Conservation (phyloP, 2,888 invertebrate species). For the Nomada ruficornis region DNA sequence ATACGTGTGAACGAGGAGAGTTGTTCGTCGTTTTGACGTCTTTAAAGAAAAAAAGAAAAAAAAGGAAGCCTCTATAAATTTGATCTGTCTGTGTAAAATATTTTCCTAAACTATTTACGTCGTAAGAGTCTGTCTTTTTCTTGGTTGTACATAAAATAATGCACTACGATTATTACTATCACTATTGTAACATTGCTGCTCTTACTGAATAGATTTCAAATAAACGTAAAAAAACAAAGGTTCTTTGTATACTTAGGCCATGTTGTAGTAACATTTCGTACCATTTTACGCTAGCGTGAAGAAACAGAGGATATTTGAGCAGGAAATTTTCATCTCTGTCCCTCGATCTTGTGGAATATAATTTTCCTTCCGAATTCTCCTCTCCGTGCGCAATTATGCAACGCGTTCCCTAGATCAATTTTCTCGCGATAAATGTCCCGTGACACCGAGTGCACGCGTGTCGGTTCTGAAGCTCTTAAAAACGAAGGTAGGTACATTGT, state of each 20-base stretch:
- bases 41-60: conserved; percentile 15
- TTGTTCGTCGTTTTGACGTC: background rate
- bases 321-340: too few species aligned
- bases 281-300: too few species aligned
- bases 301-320: too few species aligned
- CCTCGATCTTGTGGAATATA: background rate
- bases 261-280: too few species aligned
- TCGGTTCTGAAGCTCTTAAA: background rate
- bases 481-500: too few species aligned
- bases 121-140: conserved; percentile 42
- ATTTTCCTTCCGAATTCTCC: background rate
- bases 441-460: too few species aligned
- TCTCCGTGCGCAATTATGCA: background rate
- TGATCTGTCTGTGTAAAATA: conserved; percentile 71
- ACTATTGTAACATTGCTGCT: conserved; percentile 56
- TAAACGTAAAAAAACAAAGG: conserved; percentile 56
- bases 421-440: too few species aligned
- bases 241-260: background rate
- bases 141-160: conserved; percentile 71
- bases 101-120: conserved; percentile 67
- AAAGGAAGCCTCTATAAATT: conserved; percentile 7
- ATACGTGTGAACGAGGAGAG: background rate
- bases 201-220: conserved; percentile 67
- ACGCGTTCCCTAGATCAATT: too few species aligned
- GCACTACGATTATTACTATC: conserved; percentile 51